Base-by-base conservation (phyloP, 2,797 vertebrate genomes). In the Pelobates cultripes region DNA sequence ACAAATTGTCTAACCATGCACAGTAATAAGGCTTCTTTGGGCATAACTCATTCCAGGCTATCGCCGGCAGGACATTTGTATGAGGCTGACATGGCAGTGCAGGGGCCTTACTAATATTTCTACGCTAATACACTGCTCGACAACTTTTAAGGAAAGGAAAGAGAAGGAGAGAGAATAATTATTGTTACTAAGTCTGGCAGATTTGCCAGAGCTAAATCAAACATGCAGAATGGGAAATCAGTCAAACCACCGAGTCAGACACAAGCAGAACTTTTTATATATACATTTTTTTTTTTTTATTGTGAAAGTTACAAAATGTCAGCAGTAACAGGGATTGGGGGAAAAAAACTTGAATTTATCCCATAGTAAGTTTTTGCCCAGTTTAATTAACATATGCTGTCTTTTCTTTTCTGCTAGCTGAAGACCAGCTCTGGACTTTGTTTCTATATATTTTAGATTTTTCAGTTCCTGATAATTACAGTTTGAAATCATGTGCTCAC, bases 1-100 rank as follows among this genome's bases (percentile, higher is more conserved):
- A 83, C 77, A 83, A 83, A 83, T 75, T 43, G 82, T 72, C 77
- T 79, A 70, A 75, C 74, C 71, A 77, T 75, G 64, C 68, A 7
- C 13, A 75, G 77, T 79, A 83, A 83, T 75, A 75, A 70, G 67
- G 77, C 77, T 83, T 64, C 82, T 70, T 55, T 41, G 77, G 72
- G 12, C 70, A 79, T 83, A 83, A 83, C 53, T 83, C 82, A 83
- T 75, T 75, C 66, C 7, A 12, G 3, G 44, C 72, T 0, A 51
- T 44, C 40, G 77, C 71, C 70, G 45, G 69, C 13, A 47, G 77
- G 70, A 82, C 80, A 77, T 82, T 82, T 82, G 80, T 72, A 82
- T 82, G 75, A 73, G 71, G 72, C 17, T 61, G 81, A 70, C 76
- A 73, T 13, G 8, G 51, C 81, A 7, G 47, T 70, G 76, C 64